These are phyloP conservation scores for Cheilosia scutellata DNA, from an alignment of 2,888 invertebrate species.

Conservation along the genomic window DNA sequence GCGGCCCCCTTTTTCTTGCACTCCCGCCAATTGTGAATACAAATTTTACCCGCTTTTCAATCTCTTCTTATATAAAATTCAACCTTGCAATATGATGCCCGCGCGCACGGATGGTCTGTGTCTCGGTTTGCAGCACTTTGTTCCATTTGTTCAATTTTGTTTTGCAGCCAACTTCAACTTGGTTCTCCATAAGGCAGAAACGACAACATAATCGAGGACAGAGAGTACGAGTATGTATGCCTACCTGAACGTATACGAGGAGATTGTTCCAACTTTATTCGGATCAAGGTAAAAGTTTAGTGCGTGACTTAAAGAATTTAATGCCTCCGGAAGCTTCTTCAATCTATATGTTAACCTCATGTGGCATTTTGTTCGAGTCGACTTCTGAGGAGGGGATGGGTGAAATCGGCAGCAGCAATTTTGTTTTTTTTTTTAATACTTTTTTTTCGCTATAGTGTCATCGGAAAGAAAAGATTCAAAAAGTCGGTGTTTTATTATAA, in stretches of 20 bases:
- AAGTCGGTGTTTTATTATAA: no score
- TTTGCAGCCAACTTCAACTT: conserved; percentile 24
- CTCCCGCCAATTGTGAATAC: conserved; percentile 18
- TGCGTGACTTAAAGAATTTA: conserved; percentile 84
- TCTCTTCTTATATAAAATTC: neutral
- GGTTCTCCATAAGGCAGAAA: conserved; percentile 5
- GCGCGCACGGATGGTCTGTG: neutral
- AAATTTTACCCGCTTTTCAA: neutral
- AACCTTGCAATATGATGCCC: conserved; percentile 16
- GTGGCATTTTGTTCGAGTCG: conserved; percentile 63
- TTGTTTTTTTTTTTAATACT: no score
- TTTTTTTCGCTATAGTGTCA: conserved; percentile 28
- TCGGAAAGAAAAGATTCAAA: conserved; percentile 12
- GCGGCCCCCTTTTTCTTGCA: neutral
- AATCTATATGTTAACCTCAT: conserved; percentile 82
- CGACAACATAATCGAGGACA: conserved; percentile 29
- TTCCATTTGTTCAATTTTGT: conserved; percentile 3
- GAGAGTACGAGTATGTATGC: neutral
- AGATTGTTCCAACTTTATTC: conserved; percentile 69
- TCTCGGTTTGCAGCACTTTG: conserved; percentile 8
- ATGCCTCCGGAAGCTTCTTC: conserved; percentile 83
- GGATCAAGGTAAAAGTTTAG: conserved; percentile 77
- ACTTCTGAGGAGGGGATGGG: conserved; percentile 33
- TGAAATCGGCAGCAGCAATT: no score
- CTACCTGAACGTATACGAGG: conserved; percentile 20